phyloP scores from a whole-genome alignment of 2,888 invertebrate species.

The Hedya salicella region DNA sequence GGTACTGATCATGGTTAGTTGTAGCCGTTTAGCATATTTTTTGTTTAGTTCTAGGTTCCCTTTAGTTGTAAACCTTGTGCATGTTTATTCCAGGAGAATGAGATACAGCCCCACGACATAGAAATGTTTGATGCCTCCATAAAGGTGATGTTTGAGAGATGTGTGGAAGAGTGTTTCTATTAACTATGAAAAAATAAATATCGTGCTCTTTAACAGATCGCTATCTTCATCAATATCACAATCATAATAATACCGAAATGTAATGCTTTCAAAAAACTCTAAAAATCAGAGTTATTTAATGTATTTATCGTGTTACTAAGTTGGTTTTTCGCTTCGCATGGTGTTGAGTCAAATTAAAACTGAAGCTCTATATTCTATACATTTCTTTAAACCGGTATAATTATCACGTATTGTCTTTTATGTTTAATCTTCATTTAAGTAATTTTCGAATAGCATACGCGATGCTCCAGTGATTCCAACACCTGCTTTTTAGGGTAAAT shows the following conservation, averaged over 20 bases:
- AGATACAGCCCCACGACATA: constrained; percentile 72
- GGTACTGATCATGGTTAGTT: constrained; percentile 31
- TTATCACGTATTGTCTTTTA: neutral
- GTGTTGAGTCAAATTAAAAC: constrained; percentile 41
- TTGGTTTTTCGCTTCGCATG: constrained; percentile 47
- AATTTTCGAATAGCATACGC: neutral
- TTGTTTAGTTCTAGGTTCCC: neutral
- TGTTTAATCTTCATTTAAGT: neutral
- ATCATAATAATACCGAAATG: neutral
- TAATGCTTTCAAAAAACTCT: neutral
- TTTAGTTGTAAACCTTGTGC: constrained; percentile 33
- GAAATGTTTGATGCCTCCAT: constrained; percentile 81
- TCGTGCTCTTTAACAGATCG: constrained; percentile 29
- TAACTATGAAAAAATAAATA: constrained; percentile 46
- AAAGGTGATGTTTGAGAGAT: constrained; percentile 74
- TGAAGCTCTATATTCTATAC: constrained; percentile 1
- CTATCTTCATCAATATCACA: constrained; percentile 22
- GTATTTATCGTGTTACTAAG: constrained; percentile 14
- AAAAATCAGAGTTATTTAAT: neutral
- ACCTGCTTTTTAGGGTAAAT: neutral
- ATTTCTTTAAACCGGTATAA: neutral
- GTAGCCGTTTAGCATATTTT: neutral
- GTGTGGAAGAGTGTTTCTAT: constrained; percentile 57
- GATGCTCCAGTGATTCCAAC: neutral
- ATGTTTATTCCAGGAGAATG: constrained; percentile 75